Evolutionary conservation across 2,113 vertebrate genomes (phyloP).

Genomic region (Alces alces): DNA sequence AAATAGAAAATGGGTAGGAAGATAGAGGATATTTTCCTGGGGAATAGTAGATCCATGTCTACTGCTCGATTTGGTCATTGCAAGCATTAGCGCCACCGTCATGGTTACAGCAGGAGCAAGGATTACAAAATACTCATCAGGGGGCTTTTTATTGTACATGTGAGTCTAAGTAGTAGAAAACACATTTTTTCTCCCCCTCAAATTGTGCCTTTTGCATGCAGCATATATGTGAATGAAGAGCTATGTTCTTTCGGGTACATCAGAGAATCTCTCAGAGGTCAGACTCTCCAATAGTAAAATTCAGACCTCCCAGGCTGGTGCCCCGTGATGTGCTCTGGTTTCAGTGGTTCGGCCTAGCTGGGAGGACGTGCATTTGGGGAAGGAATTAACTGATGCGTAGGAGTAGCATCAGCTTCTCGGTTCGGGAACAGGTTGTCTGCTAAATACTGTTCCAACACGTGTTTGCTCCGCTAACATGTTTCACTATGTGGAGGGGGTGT

Average conservation of each 20-base stretch:
- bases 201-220: background rate
- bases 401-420: constrained; percentile 24
- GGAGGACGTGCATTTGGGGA: background rate
- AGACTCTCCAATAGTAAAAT: background rate
- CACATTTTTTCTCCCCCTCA: background rate
- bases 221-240: background rate
- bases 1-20: background rate
- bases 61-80: background rate
- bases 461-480: background rate
- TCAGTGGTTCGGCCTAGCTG: background rate
- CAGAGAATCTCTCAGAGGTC: background rate
- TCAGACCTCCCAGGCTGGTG: background rate
- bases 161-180: background rate
- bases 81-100: background rate
- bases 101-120: background rate
- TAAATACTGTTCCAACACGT: background rate
- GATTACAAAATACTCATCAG: background rate
- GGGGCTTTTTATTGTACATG: background rate
- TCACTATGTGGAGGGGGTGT: background rate
- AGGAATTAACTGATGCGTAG: background rate
- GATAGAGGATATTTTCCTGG: background rate
- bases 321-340: background rate
- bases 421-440: background rate
- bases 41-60: too few relatives aligned
- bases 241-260: background rate